Evolutionary conservation across 2,797 vertebrate species (phyloP), one percentile per base, ranked within the genome.

Genomic region (Premnoplex brunnescens): DNA sequence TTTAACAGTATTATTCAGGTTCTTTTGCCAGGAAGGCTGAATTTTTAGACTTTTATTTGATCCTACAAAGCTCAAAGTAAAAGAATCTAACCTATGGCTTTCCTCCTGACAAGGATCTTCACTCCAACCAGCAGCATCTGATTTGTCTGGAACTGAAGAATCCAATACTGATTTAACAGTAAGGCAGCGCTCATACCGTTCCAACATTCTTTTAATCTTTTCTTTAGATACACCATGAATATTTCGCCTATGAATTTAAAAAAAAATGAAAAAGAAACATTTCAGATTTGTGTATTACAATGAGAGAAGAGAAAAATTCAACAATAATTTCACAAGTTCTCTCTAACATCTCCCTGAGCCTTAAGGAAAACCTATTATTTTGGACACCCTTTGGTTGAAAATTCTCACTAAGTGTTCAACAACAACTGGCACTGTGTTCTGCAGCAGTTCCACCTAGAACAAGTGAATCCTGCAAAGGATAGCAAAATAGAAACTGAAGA

Each of bases 201-300:
- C 98, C 85, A 99, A 97, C 98, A 99, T 99, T 93, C 97, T 98
- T 84, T 97, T 97, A 81, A 99, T 99, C 94, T 96, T 99, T 95
- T 99, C 99, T 97, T 98, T 98, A n/a, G 98, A 98, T n/a, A 99
- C 97, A 19, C 98, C 97, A 78, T 99, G 99, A 96, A 98, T 96
- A 75, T 98, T 98, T 74, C 99, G 98, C 94, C 99, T 99, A 81
- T 22, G 93, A 83, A 96, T 95, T 20, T 58, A 67, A 94, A 49
- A 51, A 59, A 86, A 41, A 58, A 89, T 7, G 2, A 39, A 17
- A 26, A 44, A 49, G 1, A 43, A 59, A 95, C 24, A 91, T 46
- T 75, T 91, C 52, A 87, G 7, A 93, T 79, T 88, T 58, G 52
- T 84, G 43, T 22, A 58, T 6, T 43, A 64, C 51, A 95, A 74